Evolutionary conservation across 2,888 invertebrate genomes (phyloP), one percentile per base, ranked within the genome.

Genomic region (Leucoptera coffeella): DNA sequence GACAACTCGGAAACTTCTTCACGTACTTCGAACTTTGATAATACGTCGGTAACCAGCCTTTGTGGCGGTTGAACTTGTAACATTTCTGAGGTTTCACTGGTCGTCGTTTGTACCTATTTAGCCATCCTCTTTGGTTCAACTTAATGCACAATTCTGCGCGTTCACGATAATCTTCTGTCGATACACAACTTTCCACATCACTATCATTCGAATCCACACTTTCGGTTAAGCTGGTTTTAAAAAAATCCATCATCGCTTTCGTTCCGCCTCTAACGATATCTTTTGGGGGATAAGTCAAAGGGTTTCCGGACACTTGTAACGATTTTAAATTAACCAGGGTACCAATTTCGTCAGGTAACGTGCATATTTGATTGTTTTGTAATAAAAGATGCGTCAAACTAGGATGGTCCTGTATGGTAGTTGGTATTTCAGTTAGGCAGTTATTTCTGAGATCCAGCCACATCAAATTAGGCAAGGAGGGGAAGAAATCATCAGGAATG

Each of bases 371-470:
- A 43, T 83, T 83, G 38, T 77, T 75, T 47, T 80, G 75, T 15
- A 83, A 45, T 12, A 83, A 51, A 27, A 83, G 45, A 31, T 81
- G 80, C 27, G 80, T 77, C 12, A 83, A 58, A 34, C 44, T 50
- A 25, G 43, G 43, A 36, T 83, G 82, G 34, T 74, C 47, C 31
- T 73, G 73, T 12, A 83, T 67, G 3, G 65, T 58, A 31, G 41
- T 48, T 2, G 83, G 82, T 27, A 84, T 47, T 9, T 47, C 50
- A 4, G 43, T 53, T 7, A 84, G 41, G 28, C 58, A 42, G 44
- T 84, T 84, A 32, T 77, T 72, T 37, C 83, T 62, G 6, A 81
- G 40, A 42, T 83, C 83, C 6, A 83, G 46, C 76, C 80, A 83
- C 44, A 67, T 72, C 2, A 83, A 56, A 38, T 52, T 54, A 6